Percentiles rank a stretch among this genome's conserved stretches.
phyloP scores from a whole-genome alignment of 2,113 vertebrate genomes.

The Salvator merianae region DNA sequence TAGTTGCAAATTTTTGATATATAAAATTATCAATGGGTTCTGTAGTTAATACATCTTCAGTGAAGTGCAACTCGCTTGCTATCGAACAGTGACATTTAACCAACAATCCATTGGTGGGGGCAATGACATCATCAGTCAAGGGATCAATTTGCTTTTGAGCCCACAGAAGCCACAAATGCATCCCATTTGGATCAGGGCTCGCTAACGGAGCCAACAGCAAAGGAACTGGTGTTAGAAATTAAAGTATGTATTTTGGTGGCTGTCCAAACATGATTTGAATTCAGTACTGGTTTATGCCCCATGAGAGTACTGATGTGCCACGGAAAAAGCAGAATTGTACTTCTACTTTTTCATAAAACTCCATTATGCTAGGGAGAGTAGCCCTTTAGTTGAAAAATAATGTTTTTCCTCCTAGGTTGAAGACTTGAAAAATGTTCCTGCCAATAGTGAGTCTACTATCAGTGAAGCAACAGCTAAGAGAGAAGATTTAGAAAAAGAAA shows the following conservation, averaged over 20 bases:
- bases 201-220: too few species aligned
- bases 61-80: background rate
- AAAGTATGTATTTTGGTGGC: too few species aligned
- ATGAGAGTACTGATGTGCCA: too few species aligned
- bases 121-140: too few species aligned
- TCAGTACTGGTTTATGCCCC: too few species aligned
- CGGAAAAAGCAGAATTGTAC: too few species aligned
- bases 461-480: conserved; percentile 78
- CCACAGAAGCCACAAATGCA: too few species aligned
- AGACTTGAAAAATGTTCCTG: conserved; percentile 81
- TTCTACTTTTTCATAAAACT: background rate
- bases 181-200: too few species aligned
- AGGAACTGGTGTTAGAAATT: too few species aligned
- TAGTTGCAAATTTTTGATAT: background rate
- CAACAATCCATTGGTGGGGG: too few species aligned
- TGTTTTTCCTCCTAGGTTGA: conserved; percentile 77
- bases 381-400: background rate
- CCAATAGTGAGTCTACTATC: conserved; percentile 80
- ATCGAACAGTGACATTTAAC: background rate
- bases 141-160: too few species aligned
- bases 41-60: background rate
- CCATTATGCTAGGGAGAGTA: background rate
- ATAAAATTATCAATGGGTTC: background rate
- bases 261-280: too few species aligned
- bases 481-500: conserved; percentile 82